Percentiles rank a stretch among this genome's conserved stretches.
phyloP scores from a whole-genome alignment of 1,140 invertebrate species.

The Pomacea maculata region DNA sequence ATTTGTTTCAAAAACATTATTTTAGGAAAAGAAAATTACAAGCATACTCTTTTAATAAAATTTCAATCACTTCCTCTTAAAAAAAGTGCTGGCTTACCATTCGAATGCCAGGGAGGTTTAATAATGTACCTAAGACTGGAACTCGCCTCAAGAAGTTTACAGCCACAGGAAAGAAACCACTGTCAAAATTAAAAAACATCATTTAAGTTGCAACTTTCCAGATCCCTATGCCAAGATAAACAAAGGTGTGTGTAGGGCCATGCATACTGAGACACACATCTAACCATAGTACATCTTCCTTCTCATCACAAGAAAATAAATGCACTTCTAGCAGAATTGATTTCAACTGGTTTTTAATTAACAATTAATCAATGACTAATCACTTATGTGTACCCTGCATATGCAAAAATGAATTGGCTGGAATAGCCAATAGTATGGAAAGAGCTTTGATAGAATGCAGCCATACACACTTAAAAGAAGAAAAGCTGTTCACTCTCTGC shows the following conservation, averaged over 20 bases:
- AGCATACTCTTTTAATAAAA: no score
- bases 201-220: neutral
- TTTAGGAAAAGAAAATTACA: neutral
- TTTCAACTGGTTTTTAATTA: neutral
- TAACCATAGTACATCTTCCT: neutral
- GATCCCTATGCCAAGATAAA: neutral
- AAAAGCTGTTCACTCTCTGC: neutral
- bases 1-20: neutral
- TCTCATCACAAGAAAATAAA: neutral
- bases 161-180: slow-evolving; percentile 75
- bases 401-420: no score
- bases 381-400: no score
- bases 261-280: no score
- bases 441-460: no score
- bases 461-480: no score
- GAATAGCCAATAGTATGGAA: no score
- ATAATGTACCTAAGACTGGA: slow-evolving; percentile 72
- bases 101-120: slow-evolving; percentile 72
- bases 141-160: slow-evolving; percentile 74
- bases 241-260: no score
- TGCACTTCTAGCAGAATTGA: neutral
- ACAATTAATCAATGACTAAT: neutral
- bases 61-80: neutral
- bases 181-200: slow-evolving; percentile 53
- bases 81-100: slow-evolving; percentile 65